Conservation (phyloP, 2,888 invertebrate genomes). For the Cephus pygmeus region DNA sequence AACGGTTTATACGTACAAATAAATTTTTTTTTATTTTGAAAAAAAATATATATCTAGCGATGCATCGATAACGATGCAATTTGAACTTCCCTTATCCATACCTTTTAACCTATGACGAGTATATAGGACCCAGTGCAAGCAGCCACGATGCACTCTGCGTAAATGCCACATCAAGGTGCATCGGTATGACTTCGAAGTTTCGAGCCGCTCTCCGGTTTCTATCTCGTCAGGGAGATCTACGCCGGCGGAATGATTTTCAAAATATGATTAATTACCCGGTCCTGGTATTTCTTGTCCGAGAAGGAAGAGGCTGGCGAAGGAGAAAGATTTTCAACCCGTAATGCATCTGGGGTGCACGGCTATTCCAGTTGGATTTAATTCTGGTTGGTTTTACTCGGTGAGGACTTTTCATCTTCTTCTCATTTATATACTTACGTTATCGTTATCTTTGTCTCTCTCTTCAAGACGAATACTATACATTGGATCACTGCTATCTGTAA, state of each 20-base stretch:
- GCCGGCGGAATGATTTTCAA: conserved; percentile 64
- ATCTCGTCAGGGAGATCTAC: conserved; percentile 62
- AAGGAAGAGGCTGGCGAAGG: conserved; percentile 8
- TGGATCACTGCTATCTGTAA: background rate
- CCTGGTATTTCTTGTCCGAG: conserved; percentile 22
- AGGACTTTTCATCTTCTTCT: background rate
- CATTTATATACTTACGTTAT: background rate
- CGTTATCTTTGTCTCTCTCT: background rate
- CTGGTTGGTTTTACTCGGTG: background rate
- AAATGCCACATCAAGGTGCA: conserved; percentile 40
- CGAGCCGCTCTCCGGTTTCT: conserved; percentile 46
- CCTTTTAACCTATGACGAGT: background rate
- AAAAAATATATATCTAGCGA: background rate
- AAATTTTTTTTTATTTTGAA: too few species aligned
- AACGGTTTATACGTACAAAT: background rate
- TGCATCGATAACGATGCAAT: background rate
- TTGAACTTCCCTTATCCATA: background rate
- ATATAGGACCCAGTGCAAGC: background rate
- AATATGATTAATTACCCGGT: conserved; percentile 50
- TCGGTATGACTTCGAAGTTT: conserved; percentile 59
- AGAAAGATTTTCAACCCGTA: background rate
- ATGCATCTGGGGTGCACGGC: background rate
- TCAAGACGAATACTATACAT: background rate
- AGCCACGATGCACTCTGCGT: conserved; percentile 6
- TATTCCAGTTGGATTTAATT: background rate